Evolutionary conservation across 2,888 invertebrate species (phyloP).

Genomic region (Eudasyphora cyanicolor): DNA sequence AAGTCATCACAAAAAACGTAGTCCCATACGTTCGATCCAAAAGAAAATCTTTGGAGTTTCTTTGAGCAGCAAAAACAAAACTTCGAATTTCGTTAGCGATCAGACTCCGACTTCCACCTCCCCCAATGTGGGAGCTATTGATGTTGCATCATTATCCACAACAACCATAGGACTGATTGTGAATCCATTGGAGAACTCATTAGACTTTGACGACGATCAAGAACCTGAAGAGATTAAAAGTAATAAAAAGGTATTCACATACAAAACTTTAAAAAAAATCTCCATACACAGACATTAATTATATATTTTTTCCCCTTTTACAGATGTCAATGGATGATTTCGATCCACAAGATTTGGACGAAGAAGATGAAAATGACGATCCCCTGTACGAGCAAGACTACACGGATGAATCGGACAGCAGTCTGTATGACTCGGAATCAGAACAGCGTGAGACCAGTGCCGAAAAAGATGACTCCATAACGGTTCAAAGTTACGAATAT

Average conservation of each 20-base stretch:
- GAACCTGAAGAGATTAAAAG: slow-evolving; percentile 61
- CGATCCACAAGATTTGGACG: slow-evolving; percentile 48
- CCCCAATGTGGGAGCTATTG: slow-evolving; percentile 64
- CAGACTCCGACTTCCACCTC: slow-evolving; percentile 69
- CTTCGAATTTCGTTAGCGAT: slow-evolving; percentile 79
- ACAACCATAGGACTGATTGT: slow-evolving; percentile 83
- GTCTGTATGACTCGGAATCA: slow-evolving; percentile 78
- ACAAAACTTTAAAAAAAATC: not conserved
- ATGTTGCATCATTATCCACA: slow-evolving; percentile 68
- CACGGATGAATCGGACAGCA: slow-evolving; percentile 78
- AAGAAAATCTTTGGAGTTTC: slow-evolving; percentile 80
- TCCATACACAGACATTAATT: not conserved
- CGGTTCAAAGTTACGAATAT: slow-evolving; percentile 65
- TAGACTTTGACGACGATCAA: slow-evolving; percentile 77
- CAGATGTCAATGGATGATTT: slow-evolving; percentile 52
- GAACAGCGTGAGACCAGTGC: slow-evolving; percentile 77
- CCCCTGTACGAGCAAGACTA: slow-evolving; percentile 74
- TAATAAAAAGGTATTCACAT: slow-evolving; percentile 52
- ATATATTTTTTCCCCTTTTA: slow-evolving; percentile 17
- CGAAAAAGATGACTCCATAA: slow-evolving; percentile 77
- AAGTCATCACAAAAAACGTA: slow-evolving; percentile 75
- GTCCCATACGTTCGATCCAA: slow-evolving; percentile 78
- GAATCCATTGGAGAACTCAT: slow-evolving; percentile 82
- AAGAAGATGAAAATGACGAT: slow-evolving; percentile 67
- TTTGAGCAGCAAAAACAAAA: slow-evolving; percentile 79